Evolutionary conservation across 23 tunicate genomes (phyloP).

Genomic region (Clavelina lepadiformis): DNA sequence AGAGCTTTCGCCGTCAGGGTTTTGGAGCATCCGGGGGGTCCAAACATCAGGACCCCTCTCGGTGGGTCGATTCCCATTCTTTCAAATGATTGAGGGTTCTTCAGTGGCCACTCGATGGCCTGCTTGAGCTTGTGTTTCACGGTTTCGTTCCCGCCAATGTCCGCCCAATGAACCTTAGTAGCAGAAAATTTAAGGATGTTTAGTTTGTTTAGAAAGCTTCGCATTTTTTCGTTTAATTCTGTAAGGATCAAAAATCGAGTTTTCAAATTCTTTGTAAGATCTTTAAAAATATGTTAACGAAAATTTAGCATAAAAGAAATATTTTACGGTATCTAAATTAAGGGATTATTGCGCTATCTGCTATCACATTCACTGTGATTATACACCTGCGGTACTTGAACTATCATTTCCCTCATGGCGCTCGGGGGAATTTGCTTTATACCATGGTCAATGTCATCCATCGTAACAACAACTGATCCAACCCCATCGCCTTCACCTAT

Average conservation of each 20-base stretch:
- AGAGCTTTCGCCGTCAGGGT: conserved; percentile 98
- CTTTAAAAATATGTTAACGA: too few relatives aligned
- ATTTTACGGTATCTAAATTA: too few relatives aligned
- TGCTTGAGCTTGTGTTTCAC: conserved; percentile 76
- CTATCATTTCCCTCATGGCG: conserved; percentile 81
- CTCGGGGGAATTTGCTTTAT: conserved; percentile 71
- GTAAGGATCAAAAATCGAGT: too few relatives aligned
- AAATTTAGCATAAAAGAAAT: too few relatives aligned
- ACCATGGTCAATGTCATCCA: conserved; percentile 43
- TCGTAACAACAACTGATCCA: conserved; percentile 1
- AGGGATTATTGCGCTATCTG: too few relatives aligned
- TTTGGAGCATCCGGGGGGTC: conserved; percentile 99
- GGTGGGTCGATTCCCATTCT: conserved; percentile 89
- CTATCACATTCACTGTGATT: background rate
- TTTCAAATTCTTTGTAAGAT: too few relatives aligned
- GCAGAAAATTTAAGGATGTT: background rate
- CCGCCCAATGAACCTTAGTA: conserved; percentile 58
- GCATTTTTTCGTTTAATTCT: too few relatives aligned
- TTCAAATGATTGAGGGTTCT: conserved; percentile 63
- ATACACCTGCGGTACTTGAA: conserved; percentile 82
- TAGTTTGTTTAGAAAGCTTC: too few relatives aligned
- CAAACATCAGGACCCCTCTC: conserved; percentile 87
- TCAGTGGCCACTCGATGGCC: conserved; percentile 93
- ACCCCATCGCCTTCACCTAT: too few relatives aligned
- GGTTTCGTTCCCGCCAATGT: conserved; percentile 70